Evolutionary conservation across 2,113 vertebrate genomes (phyloP).

Genomic region (Seriola rivoliana): DNA sequence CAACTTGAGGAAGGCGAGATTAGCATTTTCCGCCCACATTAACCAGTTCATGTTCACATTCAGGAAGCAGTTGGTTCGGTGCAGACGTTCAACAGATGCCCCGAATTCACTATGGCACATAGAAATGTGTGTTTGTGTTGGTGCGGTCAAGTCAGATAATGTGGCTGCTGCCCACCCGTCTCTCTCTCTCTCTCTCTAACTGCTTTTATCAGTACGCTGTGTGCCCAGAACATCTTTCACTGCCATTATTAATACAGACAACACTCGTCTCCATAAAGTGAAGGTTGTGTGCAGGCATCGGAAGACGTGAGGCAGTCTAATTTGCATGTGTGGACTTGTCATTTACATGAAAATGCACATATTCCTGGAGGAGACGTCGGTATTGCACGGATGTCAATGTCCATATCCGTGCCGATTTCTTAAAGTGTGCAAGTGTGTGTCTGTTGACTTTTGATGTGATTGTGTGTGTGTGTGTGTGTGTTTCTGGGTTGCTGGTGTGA

Average conservation of each 20-base stretch:
- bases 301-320: background rate
- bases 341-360: conserved; percentile 29
- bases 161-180: background rate
- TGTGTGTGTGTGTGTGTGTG: background rate
- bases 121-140: background rate
- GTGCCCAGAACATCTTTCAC: conserved; percentile 5
- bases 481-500: conserved; percentile 12
- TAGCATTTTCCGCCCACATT: conserved; percentile 59
- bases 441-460: background rate
- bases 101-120: background rate
- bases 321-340: conserved; percentile 6
- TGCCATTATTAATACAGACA: conserved; percentile 25
- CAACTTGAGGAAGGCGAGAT: conserved; percentile 48
- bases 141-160: conserved; percentile 3
- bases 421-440: background rate
- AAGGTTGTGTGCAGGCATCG: background rate
- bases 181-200: background rate
- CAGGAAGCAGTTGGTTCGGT: conserved; percentile 26
- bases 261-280: conserved; percentile 32
- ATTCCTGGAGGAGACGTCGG: background rate
- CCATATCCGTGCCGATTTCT: background rate
- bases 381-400: background rate
- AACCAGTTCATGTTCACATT: conserved; percentile 30
- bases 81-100: conserved; percentile 34
- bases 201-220: background rate